Percentiles rank a stretch among this genome's conserved stretches.
Evolutionary conservation across 1,140 invertebrate species (phyloP).

Genomic region (Probaryconus sp.): DNA sequence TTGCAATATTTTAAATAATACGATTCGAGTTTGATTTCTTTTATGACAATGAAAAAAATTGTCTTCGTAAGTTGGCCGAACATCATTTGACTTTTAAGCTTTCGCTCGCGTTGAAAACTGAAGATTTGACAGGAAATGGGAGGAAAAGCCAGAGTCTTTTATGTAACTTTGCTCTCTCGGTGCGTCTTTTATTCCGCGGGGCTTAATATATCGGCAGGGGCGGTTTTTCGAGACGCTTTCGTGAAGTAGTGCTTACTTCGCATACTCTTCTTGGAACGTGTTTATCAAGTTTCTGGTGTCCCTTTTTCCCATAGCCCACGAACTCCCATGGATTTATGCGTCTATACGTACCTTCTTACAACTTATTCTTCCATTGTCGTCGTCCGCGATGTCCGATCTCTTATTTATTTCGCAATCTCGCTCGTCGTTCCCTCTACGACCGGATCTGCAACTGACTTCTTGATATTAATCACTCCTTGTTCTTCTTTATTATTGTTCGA

Average conservation of each 20-base stretch:
- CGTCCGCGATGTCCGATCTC: conserved; percentile 4
- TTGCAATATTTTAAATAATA: background rate
- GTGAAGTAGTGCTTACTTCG: conserved; percentile 61
- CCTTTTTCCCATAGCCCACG: conserved; percentile 51
- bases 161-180: conserved; percentile 61
- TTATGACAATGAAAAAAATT: conserved; percentile 21
- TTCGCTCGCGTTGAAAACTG: conserved; percentile 18
- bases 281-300: conserved; percentile 54
- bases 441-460: background rate
- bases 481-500: background rate
- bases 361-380: conserved; percentile 32
- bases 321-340: conserved; percentile 66
- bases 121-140: conserved; percentile 39
- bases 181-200: conserved; percentile 49
- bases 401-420: conserved; percentile 17
- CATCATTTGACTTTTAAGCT: conserved; percentile 24
- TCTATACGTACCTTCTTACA: conserved; percentile 36
- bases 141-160: conserved; percentile 54
- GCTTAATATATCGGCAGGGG: conserved; percentile 67
- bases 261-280: conserved; percentile 52
- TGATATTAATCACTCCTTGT: conserved; percentile 15
- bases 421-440: background rate
- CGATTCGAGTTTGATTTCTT: conserved; percentile 5
- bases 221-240: conserved; percentile 58
- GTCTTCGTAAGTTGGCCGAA: conserved; percentile 20